Percentiles rank a stretch among this genome's conserved stretches.
phyloP scores from a whole-genome alignment of 2,888 invertebrate species.

The Podotricha telesiphe region DNA sequence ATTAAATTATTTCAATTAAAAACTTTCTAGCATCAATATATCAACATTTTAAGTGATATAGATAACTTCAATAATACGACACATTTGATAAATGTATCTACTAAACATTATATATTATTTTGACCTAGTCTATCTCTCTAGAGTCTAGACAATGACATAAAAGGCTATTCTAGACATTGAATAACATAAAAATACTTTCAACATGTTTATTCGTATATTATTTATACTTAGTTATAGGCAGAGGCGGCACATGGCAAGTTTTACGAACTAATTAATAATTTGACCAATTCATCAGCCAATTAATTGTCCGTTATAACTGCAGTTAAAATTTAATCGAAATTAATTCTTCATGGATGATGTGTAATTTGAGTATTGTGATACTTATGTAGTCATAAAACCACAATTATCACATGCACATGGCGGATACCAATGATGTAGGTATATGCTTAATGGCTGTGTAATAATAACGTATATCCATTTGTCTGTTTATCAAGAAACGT shows the following conservation, averaged over 20 bases:
- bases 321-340: constrained; percentile 33
- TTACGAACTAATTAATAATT: neutral
- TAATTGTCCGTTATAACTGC: neutral
- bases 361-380: constrained; percentile 41
- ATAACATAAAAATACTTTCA: neutral
- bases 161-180: too few relatives aligned
- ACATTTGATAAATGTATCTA: too few relatives aligned
- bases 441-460: constrained; percentile 52
- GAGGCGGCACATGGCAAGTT: neutral
- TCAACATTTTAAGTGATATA: too few relatives aligned
- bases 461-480: constrained; percentile 53
- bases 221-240: neutral
- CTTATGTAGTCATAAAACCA: constrained; percentile 42
- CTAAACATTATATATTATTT: too few relatives aligned
- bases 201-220: neutral
- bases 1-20: neutral
- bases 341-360: constrained; percentile 39
- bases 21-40: too few relatives aligned
- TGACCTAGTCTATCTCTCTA: too few relatives aligned
- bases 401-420: constrained; percentile 44
- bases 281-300: neutral
- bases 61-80: too few relatives aligned
- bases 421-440: constrained; percentile 40
- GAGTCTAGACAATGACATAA: too few relatives aligned
- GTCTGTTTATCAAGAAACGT: constrained; percentile 52